A percentile compares a stretch with the other conserved stretches of the same genome.
Conservation (phyloP, 1,140 invertebrate species). For the Solenopsis invicta region DNA sequence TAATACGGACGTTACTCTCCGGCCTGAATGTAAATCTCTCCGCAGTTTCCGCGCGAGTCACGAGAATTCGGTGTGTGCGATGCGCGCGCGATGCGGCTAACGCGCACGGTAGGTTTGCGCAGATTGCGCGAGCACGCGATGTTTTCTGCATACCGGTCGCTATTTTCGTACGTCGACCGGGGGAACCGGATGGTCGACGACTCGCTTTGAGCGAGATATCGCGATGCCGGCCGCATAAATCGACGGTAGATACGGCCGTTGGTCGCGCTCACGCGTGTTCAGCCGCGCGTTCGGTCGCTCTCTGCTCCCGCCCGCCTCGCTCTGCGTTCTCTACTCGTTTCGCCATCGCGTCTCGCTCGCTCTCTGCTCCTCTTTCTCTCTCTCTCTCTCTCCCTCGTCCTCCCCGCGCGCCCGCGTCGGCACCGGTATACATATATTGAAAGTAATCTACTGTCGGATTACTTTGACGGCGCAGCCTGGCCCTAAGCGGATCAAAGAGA, state of each 20-base stretch:
- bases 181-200: slow-evolving; percentile 64
- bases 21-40: slow-evolving; percentile 39
- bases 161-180: slow-evolving; percentile 73
- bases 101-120: not conserved
- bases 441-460: slow-evolving; percentile 79
- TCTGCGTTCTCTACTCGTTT: too few relatives aligned
- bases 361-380: too few relatives aligned
- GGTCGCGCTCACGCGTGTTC: slow-evolving; percentile 39
- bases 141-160: slow-evolving; percentile 70
- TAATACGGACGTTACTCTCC: slow-evolving; percentile 59
- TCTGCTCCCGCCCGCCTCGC: too few relatives aligned
- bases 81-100: not conserved
- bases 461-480: slow-evolving; percentile 73
- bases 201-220: slow-evolving; percentile 75
- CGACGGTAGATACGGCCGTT: slow-evolving; percentile 69
- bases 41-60: slow-evolving; percentile 35
- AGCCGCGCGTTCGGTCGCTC: slow-evolving; percentile 16
- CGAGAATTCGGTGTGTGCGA: slow-evolving; percentile 51
- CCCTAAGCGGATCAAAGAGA: slow-evolving; percentile 78
- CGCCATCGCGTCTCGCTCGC: too few relatives aligned
- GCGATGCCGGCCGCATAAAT: slow-evolving; percentile 73
- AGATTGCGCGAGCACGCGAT: slow-evolving; percentile 40
- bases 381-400: too few relatives aligned
- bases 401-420: slow-evolving; percentile 55
- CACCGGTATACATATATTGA: slow-evolving; percentile 67